phyloP scores from a whole-genome alignment of 2,797 vertebrate species.

The Discoglossus pictus region DNA sequence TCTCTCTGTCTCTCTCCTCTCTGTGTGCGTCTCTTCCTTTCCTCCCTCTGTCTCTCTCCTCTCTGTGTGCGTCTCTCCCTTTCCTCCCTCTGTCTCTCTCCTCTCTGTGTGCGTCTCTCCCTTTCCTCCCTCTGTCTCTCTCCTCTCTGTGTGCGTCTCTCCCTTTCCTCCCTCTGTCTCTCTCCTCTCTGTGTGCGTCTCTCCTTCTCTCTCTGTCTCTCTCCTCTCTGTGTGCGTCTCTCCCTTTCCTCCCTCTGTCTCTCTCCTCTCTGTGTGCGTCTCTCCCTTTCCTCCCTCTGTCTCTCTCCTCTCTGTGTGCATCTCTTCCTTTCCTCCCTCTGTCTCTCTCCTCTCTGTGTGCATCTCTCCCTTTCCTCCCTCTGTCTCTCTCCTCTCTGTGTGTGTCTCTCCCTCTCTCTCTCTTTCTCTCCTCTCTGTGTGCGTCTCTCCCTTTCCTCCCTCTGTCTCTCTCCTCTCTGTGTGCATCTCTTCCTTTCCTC shows the following conservation, averaged over 20 bases:
- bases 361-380: neutral
- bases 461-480: neutral
- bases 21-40: neutral
- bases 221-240: neutral
- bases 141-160: neutral
- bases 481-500: neutral
- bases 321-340: neutral
- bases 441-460: neutral
- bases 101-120: neutral
- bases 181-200: neutral
- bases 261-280: neutral
- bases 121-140: neutral
- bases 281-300: neutral
- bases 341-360: neutral
- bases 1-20: neutral
- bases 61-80: neutral
- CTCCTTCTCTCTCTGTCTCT: neutral
- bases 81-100: neutral
- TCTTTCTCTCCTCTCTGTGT: neutral
- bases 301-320: neutral
- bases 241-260: neutral
- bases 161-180: neutral
- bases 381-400: neutral
- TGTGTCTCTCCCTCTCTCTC: neutral
- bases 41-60: neutral